Evolutionary conservation across 2,113 vertebrate species (phyloP), one percentile per base, ranked within the genome.

Genomic region (Haplotaxodon microlepis): DNA sequence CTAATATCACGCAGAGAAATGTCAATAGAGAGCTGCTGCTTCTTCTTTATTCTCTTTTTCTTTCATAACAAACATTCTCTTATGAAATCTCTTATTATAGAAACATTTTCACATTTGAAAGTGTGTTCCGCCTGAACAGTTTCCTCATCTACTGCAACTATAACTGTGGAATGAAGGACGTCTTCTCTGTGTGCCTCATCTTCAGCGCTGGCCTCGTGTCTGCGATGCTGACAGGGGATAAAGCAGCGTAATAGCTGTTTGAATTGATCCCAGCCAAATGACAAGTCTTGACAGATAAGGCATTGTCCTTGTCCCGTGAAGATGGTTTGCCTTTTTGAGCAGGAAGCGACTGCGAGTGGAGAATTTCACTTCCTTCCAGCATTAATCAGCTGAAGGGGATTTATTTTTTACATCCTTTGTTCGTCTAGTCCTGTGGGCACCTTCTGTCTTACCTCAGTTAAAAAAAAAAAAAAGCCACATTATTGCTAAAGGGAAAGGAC

Each of bases 301-400:
- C 53, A 82, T 90, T 82, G 84, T 91, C 84, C 85, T 90, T 92
- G 83, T 92, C 86, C 81, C 12, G 1, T 11, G 4, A 89, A 93
- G 90, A 96, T 24, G 51, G 40, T 84, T 94, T 91, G 92, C 78
- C 78, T 90, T 94, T 66, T 92, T 50, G 81, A 89, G 86, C 50
- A 83, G 81, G 76, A 85, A 88, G 82, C 84, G 82, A 91, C 83
- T 90, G 59, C 69, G 80, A 92, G 79, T 29, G 50, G 88, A 93
- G 88, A 88, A 92, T 94, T 95, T 90, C 57, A 56, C 88, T 86
- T 92, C 84, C 84, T 84, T 84, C 81, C 69, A 84, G 86, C 82
- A 86, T 93, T 94, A 91, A 96, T 95, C 92, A 90, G 83, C 79
- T 59, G 27, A 87, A 71, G 56, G 61, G 87, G 86, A 92, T 92